Base-by-base conservation (phyloP, 2,113 vertebrate species). In the Setophaga petechia region DNA sequence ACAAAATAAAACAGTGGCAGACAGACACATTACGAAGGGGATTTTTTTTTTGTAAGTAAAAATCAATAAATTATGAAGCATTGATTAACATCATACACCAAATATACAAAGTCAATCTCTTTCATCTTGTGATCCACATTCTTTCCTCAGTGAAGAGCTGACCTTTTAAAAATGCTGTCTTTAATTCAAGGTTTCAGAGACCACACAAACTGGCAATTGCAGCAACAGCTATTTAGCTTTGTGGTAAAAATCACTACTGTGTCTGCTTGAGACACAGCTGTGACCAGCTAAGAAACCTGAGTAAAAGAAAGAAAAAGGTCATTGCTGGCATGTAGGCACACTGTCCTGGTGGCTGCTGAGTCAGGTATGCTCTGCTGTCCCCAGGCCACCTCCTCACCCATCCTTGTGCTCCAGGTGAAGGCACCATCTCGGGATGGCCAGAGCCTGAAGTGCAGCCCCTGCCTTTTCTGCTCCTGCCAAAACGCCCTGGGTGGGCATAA, bases 171-270 rank as follows among this genome's bases (percentile, higher is more conserved):
- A 84, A 31, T 8, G 15, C 7, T 74, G 30, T 25, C 24, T 63
- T 86, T 74, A 49, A 12, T 46, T 82, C 41, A 72, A 44, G 4
- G 33, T 92, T 89, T 82, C 58, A 87, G 33, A 57, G 49, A 41
- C 35, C 61, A 65, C 35, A 23, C 15, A 78, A 71, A 68, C 2
- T 67, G 54, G 39, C 62, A 72, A 41, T 24, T 0, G 0, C 37
- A 41, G 44, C 16, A 33, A 13, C 15, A 52, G 17, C 17, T 57
- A 5, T 63, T 89, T 81, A 59, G 66, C 41, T 72, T 75, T 0
- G 5, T 52, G 44, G 44, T 22, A 86, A n/a, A 86, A 90, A 73
- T 72, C 33, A 23, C 44, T 51, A 11, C 24, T 18, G 17, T 28
- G 43, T 83, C 54, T 69, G 13, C 57, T 78, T 55, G 33, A 78